phyloP scores from a whole-genome alignment of 2,113 vertebrate species.

The Rhabdornis inornatus region DNA sequence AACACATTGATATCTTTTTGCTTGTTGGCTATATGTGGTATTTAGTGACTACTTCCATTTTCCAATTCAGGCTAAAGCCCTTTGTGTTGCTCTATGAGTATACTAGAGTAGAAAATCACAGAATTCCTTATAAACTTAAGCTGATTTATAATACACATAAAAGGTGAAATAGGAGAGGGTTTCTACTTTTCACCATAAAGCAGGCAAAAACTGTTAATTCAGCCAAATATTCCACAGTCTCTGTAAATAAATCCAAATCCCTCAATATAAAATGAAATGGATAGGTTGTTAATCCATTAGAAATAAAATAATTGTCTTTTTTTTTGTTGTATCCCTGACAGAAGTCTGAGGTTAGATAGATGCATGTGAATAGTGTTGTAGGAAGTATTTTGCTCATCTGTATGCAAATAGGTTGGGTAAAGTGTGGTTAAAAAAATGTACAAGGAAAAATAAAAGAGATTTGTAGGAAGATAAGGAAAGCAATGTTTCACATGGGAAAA shows the following conservation, averaged over 20 bases:
- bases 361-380: neutral
- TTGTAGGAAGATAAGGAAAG: slow-evolving; percentile 20
- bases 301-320: neutral
- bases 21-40: neutral
- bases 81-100: neutral
- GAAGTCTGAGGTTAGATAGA: neutral
- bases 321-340: neutral
- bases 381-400: neutral
- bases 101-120: neutral
- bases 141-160: slow-evolving; percentile 43
- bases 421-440: neutral
- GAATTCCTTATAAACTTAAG: neutral
- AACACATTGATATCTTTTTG: slow-evolving; percentile 37
- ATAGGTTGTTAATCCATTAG: slow-evolving; percentile 7
- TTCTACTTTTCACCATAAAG: slow-evolving; percentile 1
- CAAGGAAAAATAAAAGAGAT: slow-evolving; percentile 8
- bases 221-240: neutral
- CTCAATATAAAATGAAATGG: neutral
- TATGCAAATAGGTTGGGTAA: neutral
- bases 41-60: slow-evolving; percentile 13
- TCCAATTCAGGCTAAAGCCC: neutral
- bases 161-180: neutral
- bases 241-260: slow-evolving; percentile 11
- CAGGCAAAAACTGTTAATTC: slow-evolving; percentile 43
- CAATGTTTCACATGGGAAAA: neutral